These are phyloP conservation scores for Pogoniulus pusillus DNA, from an alignment of 2,797 vertebrate genomes.

Conservation along the genomic window DNA sequence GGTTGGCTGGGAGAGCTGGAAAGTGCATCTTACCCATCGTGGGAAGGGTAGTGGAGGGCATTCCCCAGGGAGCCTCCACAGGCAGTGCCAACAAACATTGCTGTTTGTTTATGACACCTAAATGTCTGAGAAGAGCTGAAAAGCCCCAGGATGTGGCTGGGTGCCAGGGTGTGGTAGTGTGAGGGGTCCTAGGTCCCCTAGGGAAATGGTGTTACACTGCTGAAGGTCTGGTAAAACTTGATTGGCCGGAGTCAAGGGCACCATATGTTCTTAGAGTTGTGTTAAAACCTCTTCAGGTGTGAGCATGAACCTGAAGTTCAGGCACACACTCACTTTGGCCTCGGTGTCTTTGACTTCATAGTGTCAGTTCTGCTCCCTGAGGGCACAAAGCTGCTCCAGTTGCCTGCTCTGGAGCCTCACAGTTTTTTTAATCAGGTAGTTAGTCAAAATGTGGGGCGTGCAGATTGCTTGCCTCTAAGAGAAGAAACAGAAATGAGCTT, in stretches of 20 bases:
- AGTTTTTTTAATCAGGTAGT: neutral
- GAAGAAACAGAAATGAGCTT: neutral
- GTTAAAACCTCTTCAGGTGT: neutral
- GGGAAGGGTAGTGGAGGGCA: neutral
- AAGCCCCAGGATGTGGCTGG: neutral
- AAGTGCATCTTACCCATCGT: neutral
- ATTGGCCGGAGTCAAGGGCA: neutral
- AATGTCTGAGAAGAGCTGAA: conserved; percentile 22
- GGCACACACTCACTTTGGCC: neutral
- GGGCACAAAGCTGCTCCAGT: neutral
- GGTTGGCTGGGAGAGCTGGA: neutral
- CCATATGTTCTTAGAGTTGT: neutral
- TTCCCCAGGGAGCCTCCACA: neutral
- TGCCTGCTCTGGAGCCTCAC: neutral
- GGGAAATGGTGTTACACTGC: neutral
- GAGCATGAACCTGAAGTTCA: conserved; percentile 41
- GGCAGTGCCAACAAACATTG: neutral
- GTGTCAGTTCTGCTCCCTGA: neutral
- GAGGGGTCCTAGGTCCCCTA: no score
- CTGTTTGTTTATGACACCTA: conserved; percentile 9
- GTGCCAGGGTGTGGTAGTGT: neutral
- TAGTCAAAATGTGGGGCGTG: neutral
- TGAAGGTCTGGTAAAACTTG: neutral
- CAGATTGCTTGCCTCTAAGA: neutral
- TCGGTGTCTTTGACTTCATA: neutral